Evolutionary conservation across 2,113 vertebrate species (phyloP), one percentile per base, ranked within the genome.

Genomic region (Hemicordylus capensis): DNA sequence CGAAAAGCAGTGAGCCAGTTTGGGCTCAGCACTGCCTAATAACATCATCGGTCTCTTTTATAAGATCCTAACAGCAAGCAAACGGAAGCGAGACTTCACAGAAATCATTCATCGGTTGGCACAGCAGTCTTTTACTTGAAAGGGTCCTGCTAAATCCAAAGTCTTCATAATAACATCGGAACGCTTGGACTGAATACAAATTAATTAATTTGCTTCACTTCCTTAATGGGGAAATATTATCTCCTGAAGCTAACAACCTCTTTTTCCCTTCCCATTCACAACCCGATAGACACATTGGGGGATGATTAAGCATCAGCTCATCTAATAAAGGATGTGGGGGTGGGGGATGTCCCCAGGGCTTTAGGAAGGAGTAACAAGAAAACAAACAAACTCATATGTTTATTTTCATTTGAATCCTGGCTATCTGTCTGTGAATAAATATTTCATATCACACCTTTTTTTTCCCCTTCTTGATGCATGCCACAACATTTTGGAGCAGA

Each of bases 171-270:
- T 89, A 83, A 88, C 83, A 67, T 85, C 24, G 34, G 78, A 93
- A 87, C 0, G 1, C 63, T 92, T 58, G 4, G 81, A 19, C 90
- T 79, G 90, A 83, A 66, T 46, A 77, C 75, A 81, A 82, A 93
- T 89, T 88, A 91, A 94, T 93, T 93, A 92, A 91, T 92, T 81
- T 81, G 89, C 34, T 76, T 44, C 28, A 83, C 86, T 94, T 87
- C 76, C 88, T 91, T 91, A 84, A 90, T 92, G 93, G 91, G 76
- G 88, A 85, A 90, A 83, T 85, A 87, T 63, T 91, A 87, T 91
- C 91, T 93, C 76, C 87, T 64, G 90, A 88, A 85, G 85, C 42
- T 31, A 86, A 87, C 51, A 59, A 42, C 83, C 37, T 77, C 77
- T 39, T 58, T 20, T 37, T 20, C 22, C 31, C 51, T 48, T 72